Conservation (phyloP, 2,888 invertebrate species). For the Suillia variegata region DNA sequence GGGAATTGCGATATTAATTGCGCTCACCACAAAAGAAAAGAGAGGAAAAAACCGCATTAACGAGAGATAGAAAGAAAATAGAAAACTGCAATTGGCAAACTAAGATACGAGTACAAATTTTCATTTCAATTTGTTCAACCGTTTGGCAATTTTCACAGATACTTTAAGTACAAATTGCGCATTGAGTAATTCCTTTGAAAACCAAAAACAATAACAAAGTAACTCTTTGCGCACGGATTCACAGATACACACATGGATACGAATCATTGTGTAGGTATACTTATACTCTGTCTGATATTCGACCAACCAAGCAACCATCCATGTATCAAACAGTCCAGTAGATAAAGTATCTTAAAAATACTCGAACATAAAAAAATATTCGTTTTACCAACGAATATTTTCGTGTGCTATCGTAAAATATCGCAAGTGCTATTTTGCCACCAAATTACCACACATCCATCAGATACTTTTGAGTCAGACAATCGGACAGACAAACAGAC, state of each 20-base stretch:
- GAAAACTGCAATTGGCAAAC: not conserved
- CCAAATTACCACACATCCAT: not conserved
- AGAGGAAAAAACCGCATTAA: not conserved
- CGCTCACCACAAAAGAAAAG: conserved; percentile 11
- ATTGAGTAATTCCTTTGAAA: not conserved
- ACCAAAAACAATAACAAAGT: too few relatives aligned
- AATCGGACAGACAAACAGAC: too few relatives aligned
- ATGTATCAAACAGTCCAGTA: too few relatives aligned
- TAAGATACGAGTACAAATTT: not conserved
- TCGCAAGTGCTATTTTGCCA: not conserved
- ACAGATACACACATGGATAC: too few relatives aligned
- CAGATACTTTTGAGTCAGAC: too few relatives aligned
- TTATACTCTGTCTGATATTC: too few relatives aligned
- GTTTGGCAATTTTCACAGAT: not conserved
- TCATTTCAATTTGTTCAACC: not conserved
- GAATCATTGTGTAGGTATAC: too few relatives aligned
- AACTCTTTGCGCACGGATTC: too few relatives aligned
- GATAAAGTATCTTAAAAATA: not conserved
- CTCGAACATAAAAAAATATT: not conserved
- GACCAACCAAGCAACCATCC: too few relatives aligned
- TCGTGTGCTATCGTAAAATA: not conserved
- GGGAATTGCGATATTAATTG: not conserved
- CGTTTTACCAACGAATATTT: not conserved
- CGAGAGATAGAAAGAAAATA: not conserved
- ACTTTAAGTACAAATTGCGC: not conserved